A percentile compares a stretch with the other conserved stretches of the same genome.
These are phyloP conservation scores for Ia io DNA, from an alignment of 2,113 vertebrate genomes.

Conservation along the genomic window DNA sequence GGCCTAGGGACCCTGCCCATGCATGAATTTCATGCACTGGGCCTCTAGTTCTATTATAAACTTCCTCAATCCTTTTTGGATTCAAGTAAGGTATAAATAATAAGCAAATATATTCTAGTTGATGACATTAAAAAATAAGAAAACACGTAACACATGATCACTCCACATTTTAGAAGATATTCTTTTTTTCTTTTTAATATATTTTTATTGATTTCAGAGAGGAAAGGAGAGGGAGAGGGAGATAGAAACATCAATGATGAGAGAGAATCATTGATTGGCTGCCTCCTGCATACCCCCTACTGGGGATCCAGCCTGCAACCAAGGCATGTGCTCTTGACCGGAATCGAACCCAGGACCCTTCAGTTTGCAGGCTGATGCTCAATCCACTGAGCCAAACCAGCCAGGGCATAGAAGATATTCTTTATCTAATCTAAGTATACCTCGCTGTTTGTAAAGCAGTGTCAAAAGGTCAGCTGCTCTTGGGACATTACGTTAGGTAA, in stretches of 20 bases:
- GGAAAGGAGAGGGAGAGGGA: too few relatives aligned
- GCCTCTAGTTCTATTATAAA: not conserved
- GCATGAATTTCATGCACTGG: too few relatives aligned
- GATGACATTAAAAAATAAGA: slow-evolving; percentile 25
- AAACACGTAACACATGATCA: not conserved
- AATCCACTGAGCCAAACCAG: too few relatives aligned
- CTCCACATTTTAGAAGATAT: not conserved
- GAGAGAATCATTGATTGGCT: too few relatives aligned
- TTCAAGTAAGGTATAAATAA: not conserved
- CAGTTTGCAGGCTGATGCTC: too few relatives aligned
- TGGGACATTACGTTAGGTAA: slow-evolving; percentile 15
- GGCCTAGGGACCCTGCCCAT: too few relatives aligned
- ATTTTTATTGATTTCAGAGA: too few relatives aligned
- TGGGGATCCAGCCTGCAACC: too few relatives aligned
- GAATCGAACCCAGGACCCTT: too few relatives aligned
- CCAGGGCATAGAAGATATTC: not conserved
- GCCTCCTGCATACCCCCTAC: too few relatives aligned
- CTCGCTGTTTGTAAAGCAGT: slow-evolving; percentile 2
- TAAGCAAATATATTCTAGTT: not conserved
- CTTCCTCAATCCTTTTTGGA: not conserved
- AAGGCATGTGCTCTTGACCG: too few relatives aligned
- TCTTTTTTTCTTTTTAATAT: not conserved
- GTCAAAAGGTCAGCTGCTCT: not conserved
- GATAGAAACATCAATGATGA: too few relatives aligned
- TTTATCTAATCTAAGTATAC: not conserved